phyloP scores from a whole-genome alignment of 35 echinoderm and acorn worm genomes.

The Lytechinus variegatus region DNA sequence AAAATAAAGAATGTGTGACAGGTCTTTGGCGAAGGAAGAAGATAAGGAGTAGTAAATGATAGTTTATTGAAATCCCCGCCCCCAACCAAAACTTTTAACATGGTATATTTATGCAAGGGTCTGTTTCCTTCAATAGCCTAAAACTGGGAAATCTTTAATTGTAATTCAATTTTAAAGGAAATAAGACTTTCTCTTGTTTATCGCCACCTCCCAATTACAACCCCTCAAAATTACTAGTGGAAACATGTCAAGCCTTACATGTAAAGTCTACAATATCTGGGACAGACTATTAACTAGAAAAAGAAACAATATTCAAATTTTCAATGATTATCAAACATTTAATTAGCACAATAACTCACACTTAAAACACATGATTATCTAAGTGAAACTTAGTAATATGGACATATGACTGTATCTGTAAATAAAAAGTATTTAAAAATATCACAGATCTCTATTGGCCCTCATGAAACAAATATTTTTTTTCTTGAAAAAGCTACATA shows the following conservation, averaged over 20 bases:
- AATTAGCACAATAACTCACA: slow-evolving; percentile 15
- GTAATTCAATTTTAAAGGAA: neutral
- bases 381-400: neutral
- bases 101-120: neutral
- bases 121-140: neutral
- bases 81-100: neutral
- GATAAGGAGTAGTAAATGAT: too few relatives aligned
- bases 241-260: neutral
- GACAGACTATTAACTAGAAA: neutral
- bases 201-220: neutral
- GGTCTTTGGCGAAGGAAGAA: too few relatives aligned
- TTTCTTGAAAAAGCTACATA: neutral
- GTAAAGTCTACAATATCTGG: neutral
- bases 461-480: neutral
- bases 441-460: neutral
- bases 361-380: neutral
- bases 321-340: neutral
- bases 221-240: neutral
- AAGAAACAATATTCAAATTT: neutral
- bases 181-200: neutral
- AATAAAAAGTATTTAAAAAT: neutral
- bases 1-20: too few relatives aligned
- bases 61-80: too few relatives aligned
- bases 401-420: neutral
- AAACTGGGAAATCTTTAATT: neutral